phyloP scores from a whole-genome alignment of 2,113 vertebrate genomes.

The Jacana jacana region DNA sequence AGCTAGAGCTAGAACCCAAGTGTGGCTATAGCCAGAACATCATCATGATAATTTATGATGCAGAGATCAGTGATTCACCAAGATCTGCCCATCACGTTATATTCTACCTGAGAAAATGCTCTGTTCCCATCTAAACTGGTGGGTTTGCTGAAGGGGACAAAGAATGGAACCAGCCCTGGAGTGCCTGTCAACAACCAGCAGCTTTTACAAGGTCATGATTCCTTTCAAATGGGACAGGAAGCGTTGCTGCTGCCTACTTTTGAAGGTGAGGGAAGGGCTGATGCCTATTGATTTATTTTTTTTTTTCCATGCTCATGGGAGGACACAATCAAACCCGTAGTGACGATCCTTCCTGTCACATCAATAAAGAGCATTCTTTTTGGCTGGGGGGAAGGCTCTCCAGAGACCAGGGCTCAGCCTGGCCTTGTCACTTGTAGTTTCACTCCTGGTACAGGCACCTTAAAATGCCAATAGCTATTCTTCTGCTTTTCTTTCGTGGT shows the following conservation, averaged over 20 bases:
- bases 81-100: background rate
- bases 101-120: background rate
- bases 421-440: slow-evolving; percentile 1
- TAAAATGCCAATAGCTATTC: slow-evolving; percentile 9
- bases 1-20: background rate
- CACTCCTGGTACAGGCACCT: background rate
- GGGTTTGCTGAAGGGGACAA: background rate
- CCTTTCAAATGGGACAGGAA: background rate
- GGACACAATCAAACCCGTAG: background rate
- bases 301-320: background rate
- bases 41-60: background rate
- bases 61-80: background rate
- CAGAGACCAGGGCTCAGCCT: background rate
- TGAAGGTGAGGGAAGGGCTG: background rate
- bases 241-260: background rate
- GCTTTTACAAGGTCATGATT: background rate
- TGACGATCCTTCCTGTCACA: background rate
- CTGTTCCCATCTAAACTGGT: background rate
- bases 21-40: background rate
- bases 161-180: background rate
- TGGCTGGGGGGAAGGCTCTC: background rate
- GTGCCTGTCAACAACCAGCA: background rate
- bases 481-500: background rate
- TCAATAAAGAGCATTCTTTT: background rate
- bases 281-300: background rate